A percentile compares a stretch with the other conserved stretches of the same genome.
Evolutionary conservation across 53 echinoderm and acorn worm species (phyloP).

Genomic region (Arbacia lixula): DNA sequence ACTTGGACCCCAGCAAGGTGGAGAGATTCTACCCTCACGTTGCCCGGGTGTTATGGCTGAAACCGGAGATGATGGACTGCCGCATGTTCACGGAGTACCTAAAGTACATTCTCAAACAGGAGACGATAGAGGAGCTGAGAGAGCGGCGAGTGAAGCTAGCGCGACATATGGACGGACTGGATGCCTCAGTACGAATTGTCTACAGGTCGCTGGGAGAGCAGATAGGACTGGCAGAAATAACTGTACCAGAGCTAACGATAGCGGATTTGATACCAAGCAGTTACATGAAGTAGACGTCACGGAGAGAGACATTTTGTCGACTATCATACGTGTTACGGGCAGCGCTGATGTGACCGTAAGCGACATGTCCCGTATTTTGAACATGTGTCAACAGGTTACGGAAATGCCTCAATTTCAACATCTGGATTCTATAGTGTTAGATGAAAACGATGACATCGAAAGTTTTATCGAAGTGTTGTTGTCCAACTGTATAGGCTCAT

Average conservation of each 20-base stretch:
- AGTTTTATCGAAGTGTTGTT: background rate
- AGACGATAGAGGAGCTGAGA: conserved; percentile 22
- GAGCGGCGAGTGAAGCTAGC: background rate
- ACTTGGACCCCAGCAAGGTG: conserved; percentile 30
- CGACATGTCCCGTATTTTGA: background rate
- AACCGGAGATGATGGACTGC: conserved; percentile 21
- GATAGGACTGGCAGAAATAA: background rate
- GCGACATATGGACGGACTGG: conserved; percentile 10
- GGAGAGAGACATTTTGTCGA: background rate
- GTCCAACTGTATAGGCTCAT: background rate
- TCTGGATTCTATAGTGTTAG: background rate
- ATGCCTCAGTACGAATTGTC: background rate
- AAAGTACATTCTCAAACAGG: conserved; percentile 6
- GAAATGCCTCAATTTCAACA: background rate
- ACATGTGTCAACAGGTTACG: background rate
- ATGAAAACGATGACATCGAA: background rate
- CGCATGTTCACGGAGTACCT: conserved; percentile 13
- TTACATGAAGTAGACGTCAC: background rate
- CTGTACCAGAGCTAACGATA: too few relatives aligned
- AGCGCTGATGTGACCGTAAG: background rate
- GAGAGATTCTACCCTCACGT: conserved; percentile 13
- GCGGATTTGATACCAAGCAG: too few relatives aligned
- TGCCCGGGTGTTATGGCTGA: conserved; percentile 31
- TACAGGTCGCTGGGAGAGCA: conserved; percentile 35
- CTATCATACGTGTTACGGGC: background rate